Base-by-base conservation (phyloP, 2,113 vertebrate genomes). In the Hemicordylus capensis region DNA sequence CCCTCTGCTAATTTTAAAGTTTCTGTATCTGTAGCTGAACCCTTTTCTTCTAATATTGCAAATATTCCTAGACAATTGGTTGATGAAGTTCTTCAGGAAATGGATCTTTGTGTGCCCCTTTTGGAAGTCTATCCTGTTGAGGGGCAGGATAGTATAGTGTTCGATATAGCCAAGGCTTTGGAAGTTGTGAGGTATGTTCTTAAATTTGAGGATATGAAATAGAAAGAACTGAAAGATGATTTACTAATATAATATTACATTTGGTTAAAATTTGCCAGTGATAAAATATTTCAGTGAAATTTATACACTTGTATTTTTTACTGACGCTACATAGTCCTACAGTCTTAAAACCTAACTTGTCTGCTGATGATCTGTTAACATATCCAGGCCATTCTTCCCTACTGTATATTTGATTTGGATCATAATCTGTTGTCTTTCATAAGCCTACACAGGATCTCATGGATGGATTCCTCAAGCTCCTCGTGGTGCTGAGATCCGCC, bases 51-150 rank as follows among this genome's bases (percentile, higher is more conserved):
- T 51, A 93, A 94, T 80, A 93, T 95, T 80, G 91, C 94, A 76
- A 96, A 94, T 75, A 92, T 91, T 75, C 84, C 92, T 66, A 91
- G 93, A 86, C 84, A 93, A 46, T 54, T 94, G 76, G 89, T 95
- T 70, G 85, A 92, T 66, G 90, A 95, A 37, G 48, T 93, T 66
- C 79, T 95, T 77, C 93, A 95, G 75, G 93, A 95, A 64, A 11
- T 93, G 63, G 93, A 96, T 83, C 85, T 95, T 73, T 92, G 83
- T 15, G 59, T 93, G 3, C 89, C 81, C 15, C 90, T 94, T 66
- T 79, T 95, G 90, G 95, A 96, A 90, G 91, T 95, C n/a, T 94
- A 94, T 76, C 94, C 95, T n/a, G 72, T 93, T 54, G 90, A 95
- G 76, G 92, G 86, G 8, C 94, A 92, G 77, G 90, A 92, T 59